Evolutionary conservation across 2,797 vertebrate genomes (phyloP), one percentile per base, ranked within the genome.

Genomic region (Sebastes oblongus): DNA sequence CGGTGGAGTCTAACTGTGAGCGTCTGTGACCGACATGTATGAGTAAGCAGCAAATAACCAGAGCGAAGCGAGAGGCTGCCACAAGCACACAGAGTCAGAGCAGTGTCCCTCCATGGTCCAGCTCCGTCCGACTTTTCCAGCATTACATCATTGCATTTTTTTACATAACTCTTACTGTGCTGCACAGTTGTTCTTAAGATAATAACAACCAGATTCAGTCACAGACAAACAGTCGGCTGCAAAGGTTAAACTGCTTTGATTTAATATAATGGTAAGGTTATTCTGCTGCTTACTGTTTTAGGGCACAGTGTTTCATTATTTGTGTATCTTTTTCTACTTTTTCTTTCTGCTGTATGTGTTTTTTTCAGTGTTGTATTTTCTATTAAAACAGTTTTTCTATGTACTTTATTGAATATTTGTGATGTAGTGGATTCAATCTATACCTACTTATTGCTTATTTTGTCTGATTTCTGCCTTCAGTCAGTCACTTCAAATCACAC

Each of bases 21-120:
- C 58, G 29, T 73, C 72, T 82, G 60, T 67, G 76, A 72, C 68
- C 75, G 39, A 79, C 77, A 64, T 80, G 78, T 89, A 22, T 90
- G 90, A 89, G 81, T 90, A 90, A 90, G 86, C 75, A 85, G 77
- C 78, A 77, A 82, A 74, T 79, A 84, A 64, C 75, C 29, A 36
- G 56, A 80, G 81, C 56, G 18, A 70, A 75, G 77, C 20, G n/a
- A 70, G 52, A 81, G 55, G 65, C 80, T 36, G 76, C 68, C 75
- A 87, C 71, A 60, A 88, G 78, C 80, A 60, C 29, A 81, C 69
- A 36, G 18, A 78, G 66, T 79, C 78, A 85, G 32, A 22, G 52
- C 50, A 12, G 72, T 20, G 86, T 87, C 82, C 79, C 77, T 89
- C 84, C 75, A 58, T 36, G 50, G 25, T 66, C 8, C 9, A 66